A percentile compares a stretch with the other conserved stretches of the same genome.
Evolutionary conservation across 2,888 invertebrate genomes (phyloP).

Genomic region (Melipona beecheii): DNA sequence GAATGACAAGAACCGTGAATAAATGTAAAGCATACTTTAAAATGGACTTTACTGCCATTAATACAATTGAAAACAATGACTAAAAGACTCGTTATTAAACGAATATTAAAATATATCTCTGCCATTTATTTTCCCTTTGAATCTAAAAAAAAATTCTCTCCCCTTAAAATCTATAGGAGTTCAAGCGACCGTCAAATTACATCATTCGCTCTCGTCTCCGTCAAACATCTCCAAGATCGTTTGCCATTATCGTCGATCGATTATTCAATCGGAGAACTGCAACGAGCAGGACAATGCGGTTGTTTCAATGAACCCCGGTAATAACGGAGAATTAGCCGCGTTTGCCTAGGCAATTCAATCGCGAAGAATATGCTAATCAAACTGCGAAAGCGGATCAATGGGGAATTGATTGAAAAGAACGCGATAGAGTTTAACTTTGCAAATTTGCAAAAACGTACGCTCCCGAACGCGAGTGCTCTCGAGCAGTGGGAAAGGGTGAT

Average conservation of each 20-base stretch:
- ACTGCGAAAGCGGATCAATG: neutral
- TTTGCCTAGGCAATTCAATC: neutral
- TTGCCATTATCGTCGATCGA: neutral
- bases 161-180: neutral
- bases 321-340: neutral
- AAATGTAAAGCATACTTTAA: too few species aligned
- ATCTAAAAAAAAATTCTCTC: neutral
- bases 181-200: neutral
- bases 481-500: neutral
- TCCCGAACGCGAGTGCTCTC: neutral
- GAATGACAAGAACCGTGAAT: too few species aligned
- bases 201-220: neutral
- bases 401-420: neutral
- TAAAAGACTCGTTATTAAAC: neutral
- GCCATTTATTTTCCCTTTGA: neutral
- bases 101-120: neutral
- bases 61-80: neutral
- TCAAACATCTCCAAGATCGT: neutral
- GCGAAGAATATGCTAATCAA: neutral
- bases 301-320: neutral
- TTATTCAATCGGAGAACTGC: neutral
- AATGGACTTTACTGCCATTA: too few species aligned
- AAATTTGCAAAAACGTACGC: neutral
- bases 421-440: neutral
- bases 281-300: neutral